phyloP scores from a whole-genome alignment of 2,888 invertebrate species.

The Emmelina monodactyla region DNA sequence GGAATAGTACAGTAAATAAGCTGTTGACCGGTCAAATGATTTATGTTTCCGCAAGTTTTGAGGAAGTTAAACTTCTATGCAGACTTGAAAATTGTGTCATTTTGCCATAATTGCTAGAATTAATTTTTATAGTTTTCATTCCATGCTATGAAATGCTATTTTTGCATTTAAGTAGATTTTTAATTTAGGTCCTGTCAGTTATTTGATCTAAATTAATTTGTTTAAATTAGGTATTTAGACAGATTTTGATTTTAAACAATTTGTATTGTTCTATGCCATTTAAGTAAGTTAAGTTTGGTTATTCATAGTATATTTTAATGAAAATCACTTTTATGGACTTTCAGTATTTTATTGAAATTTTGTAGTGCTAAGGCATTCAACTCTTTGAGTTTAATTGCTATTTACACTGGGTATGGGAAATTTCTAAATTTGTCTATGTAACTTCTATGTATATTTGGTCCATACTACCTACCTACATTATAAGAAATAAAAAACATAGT shows the following conservation, averaged over 20 bases:
- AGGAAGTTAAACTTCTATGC: too few species aligned
- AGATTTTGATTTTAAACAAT: constrained; percentile 1
- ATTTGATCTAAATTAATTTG: constrained; percentile 2
- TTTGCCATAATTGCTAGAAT: constrained; percentile 6
- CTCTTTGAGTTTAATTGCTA: constrained; percentile 6
- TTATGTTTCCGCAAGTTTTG: too few species aligned
- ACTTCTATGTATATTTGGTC: constrained; percentile 35
- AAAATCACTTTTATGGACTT: constrained; percentile 13
- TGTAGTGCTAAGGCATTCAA: not conserved
- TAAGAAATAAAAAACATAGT: constrained; percentile 23
- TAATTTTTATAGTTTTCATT: constrained; percentile 5
- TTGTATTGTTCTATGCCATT: constrained; percentile 2
- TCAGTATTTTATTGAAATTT: constrained; percentile 9
- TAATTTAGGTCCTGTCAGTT: constrained; percentile 2
- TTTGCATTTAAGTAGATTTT: constrained; percentile 12
- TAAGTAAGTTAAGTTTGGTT: constrained; percentile 2
- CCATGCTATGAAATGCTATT: constrained; percentile 4
- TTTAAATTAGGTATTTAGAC: constrained; percentile 6
- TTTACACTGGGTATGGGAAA: constrained; percentile 10
- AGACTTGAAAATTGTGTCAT: constrained; percentile 2
- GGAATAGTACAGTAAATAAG: too few species aligned
- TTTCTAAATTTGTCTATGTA: constrained; percentile 30
- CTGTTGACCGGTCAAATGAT: too few species aligned
- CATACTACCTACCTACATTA: constrained; percentile 18
- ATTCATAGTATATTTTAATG: not conserved